A percentile compares a stretch with the other conserved stretches of the same genome.
These are phyloP conservation scores for Lasioglossum villosulum DNA, from an alignment of 2,888 invertebrate species.

Conservation along the genomic window DNA sequence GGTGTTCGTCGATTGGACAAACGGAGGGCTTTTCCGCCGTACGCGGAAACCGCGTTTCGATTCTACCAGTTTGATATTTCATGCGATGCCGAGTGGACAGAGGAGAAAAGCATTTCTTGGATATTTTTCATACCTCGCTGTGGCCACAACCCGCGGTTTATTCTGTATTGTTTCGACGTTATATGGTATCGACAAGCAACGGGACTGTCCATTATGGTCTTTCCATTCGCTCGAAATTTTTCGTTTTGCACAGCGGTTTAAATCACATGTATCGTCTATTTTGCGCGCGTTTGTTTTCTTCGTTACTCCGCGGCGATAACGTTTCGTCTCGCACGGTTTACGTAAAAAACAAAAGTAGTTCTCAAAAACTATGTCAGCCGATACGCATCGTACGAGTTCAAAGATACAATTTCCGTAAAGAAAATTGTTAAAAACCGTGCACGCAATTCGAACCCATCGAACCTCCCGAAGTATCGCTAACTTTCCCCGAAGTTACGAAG, in stretches of 20 bases:
- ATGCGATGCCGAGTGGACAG: constrained; percentile 18
- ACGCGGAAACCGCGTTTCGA: constrained; percentile 16
- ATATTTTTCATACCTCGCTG: constrained; percentile 1
- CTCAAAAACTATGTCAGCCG: neutral
- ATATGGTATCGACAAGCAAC: constrained; percentile 3
- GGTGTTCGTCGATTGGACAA: neutral
- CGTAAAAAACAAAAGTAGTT: neutral
- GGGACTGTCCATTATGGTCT: neutral
- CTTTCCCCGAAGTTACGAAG: neutral
- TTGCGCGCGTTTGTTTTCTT: neutral
- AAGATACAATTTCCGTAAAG: neutral
- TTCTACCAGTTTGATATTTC: constrained; percentile 27
- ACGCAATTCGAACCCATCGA: constrained; percentile 4
- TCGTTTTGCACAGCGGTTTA: neutral
- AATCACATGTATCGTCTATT: neutral
- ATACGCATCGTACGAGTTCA: too few species aligned
- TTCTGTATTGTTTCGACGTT: constrained; percentile 5
- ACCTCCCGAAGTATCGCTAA: constrained; percentile 17
- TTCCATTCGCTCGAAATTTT: neutral
- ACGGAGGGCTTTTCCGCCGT: neutral
- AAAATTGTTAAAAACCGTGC: neutral
- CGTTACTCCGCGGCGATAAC: neutral
- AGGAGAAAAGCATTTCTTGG: constrained; percentile 8
- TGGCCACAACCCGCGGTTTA: neutral
- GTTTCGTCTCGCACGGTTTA: neutral